Base-by-base conservation (phyloP, 2,113 vertebrate species). In the Hemibagrus wyckioides region DNA sequence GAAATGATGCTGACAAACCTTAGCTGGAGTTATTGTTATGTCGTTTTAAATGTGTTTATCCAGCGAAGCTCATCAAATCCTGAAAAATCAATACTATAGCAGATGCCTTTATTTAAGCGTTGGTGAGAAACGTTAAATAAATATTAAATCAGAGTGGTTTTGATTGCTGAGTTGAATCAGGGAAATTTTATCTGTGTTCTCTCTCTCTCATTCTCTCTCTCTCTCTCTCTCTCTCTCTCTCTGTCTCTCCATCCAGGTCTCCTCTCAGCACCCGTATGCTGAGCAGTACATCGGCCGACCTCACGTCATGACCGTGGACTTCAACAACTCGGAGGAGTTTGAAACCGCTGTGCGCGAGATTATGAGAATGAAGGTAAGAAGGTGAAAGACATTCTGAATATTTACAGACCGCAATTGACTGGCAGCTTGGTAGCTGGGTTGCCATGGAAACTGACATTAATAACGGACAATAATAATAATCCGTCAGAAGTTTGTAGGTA, bases 201-300 rank as follows among this genome's bases (percentile, higher is more conserved):
- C 67, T 23, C 15, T 28, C 9, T 83, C 8, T 28, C 48, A n/a
- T n/a, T 48, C 44, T 48, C 44, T 48, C 44, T 48, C 44, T 48
- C 44, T 48, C 44, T 48, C 44, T 48, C 44, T 48, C 44, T 48
- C 44, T 48, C 44, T 48, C 44, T 48, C 44, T 39, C 67, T 28
- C 15, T 28, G 9, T 83, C 8, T 28, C 48, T 67, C 48, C n/a
- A 6, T 2, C 63, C 91, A 99, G 98, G 97, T 99, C 67, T 97
- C 97, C 84, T 99, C 98, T 83, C 98, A 99, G 88, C 98, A 99
- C 83, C 98, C 98, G 0, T 99, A 99, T 0, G 97, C 97, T 0
- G 97, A 99, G 90, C 96, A 97, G 90, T 97, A 98, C 90, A 97
- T 99, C 0, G 97, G 98, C 89, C 95, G 94, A 88, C 98, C 98